Base-by-base conservation (phyloP, 2,113 vertebrate species). In the Arenaria interpres region DNA sequence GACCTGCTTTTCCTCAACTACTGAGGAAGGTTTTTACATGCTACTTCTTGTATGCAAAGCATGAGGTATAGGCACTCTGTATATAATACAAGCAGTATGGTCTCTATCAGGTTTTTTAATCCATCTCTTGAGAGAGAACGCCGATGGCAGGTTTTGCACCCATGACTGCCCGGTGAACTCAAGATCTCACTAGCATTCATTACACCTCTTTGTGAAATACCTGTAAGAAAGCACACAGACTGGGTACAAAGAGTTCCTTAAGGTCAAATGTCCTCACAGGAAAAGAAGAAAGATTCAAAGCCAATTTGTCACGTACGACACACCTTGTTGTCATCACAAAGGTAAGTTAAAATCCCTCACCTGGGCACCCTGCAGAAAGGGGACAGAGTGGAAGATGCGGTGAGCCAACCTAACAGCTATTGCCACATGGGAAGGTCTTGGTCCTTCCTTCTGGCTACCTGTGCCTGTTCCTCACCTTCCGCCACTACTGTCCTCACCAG, bases 1-100 rank as follows among this genome's bases (percentile, higher is more conserved):
- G 87, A 96, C 89, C 92, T 93, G 89, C 66, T 96, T 93, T 78
- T 84, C 92, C 80, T 69, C 89, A 82, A 6, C 84, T 87, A 19
- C 71, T 22, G 14, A 62, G 50, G 62, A 72, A 80, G 83, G 57
- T 21, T 79, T 94, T 73, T 62, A 89, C 24, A 22, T 9, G 17
- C 20, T 48, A 15, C 37, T 43, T 89, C 56, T 73, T 80, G 24
- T n/a, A 72, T 45, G 83, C 85, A 93, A 84, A 91, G 85, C 79
- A 67, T 4, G 23, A 94, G 20, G 20, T 62, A n/a, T 21, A 37
- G 4, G 7, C 25, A 28, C 17, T 2, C 48, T n/a, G 16, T 16
- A 30, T 14, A 17, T 7, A 45, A 33, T 13, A 14, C 7, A 37
- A 87, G 60, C 78, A 51, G 51, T 23, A 5, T 15, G 37, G 28